Evolutionary conservation across 2,797 vertebrate species (phyloP).

Genomic region (Halcyon badia): DNA sequence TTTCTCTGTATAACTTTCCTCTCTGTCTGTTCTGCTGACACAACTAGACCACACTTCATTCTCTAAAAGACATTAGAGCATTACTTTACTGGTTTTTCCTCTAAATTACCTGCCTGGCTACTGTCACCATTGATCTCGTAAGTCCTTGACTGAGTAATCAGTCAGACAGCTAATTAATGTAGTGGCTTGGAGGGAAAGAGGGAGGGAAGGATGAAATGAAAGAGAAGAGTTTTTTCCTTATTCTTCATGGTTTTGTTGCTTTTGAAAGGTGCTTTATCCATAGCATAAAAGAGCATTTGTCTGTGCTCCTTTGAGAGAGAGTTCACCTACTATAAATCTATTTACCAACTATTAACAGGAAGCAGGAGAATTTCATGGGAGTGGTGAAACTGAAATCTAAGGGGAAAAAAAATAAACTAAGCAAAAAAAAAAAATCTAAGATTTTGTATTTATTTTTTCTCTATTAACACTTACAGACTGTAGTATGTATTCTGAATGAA

Average conservation of each 20-base stretch:
- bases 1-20: background rate
- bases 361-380: background rate
- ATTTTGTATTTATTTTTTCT: background rate
- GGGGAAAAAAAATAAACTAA: no score
- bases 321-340: background rate
- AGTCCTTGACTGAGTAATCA: slow-evolving; percentile 63
- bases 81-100: background rate
- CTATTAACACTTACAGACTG: background rate
- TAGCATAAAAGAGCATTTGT: background rate
- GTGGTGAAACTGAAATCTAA: background rate
- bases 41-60: slow-evolving; percentile 31
- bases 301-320: background rate
- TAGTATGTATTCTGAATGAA: background rate
- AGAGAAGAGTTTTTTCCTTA: background rate
- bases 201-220: slow-evolving; percentile 3
- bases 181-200: slow-evolving; percentile 23
- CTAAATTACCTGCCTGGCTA: slow-evolving; percentile 63
- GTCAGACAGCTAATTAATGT: slow-evolving; percentile 66
- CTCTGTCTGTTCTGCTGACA: slow-evolving; percentile 41
- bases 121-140: slow-evolving; percentile 62
- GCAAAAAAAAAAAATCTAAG: no score
- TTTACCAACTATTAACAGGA: background rate
- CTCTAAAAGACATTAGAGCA: slow-evolving; percentile 34
- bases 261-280: slow-evolving; percentile 10
- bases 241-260: slow-evolving; percentile 36